phyloP scores from a whole-genome alignment of 1,140 invertebrate genomes.

The Drosophila hydei region DNA sequence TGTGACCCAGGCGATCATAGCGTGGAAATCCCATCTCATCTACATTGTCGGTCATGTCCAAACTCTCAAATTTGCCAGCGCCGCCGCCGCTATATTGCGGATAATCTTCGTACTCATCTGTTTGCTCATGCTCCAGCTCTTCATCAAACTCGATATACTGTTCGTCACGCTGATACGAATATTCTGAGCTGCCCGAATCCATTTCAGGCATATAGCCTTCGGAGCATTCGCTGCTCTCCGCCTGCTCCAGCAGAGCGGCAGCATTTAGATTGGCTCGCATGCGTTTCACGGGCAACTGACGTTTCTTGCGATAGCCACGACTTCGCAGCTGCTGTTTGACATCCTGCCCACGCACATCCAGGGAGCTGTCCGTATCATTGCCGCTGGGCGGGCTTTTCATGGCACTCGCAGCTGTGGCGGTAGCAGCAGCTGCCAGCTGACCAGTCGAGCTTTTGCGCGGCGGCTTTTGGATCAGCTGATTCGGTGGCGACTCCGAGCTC shows the following conservation, averaged over 20 bases:
- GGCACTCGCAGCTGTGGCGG: constrained; percentile 73
- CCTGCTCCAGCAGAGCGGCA: constrained; percentile 84
- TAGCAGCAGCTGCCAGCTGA: constrained; percentile 37
- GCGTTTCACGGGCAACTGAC: constrained; percentile 85
- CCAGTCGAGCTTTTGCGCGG: constrained; percentile 85
- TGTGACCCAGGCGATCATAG: constrained; percentile 86
- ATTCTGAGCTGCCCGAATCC: constrained; percentile 87
- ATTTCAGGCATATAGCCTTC: constrained; percentile 88
- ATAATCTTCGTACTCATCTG: constrained; percentile 82
- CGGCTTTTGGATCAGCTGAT: constrained; percentile 86
- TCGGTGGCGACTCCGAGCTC: constrained; percentile 88
- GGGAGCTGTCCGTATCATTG: constrained; percentile 88
- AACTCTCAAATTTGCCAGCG: constrained; percentile 85
- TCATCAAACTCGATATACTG: constrained; percentile 85
- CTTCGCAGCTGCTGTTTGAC: constrained; percentile 86
- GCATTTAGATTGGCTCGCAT: constrained; percentile 85
- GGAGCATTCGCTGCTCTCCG: constrained; percentile 87
- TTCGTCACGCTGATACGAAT: constrained; percentile 85
- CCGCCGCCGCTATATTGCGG: constrained; percentile 67
- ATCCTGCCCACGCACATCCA: constrained; percentile 87
- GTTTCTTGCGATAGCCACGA: constrained; percentile 87
- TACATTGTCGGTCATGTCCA: constrained; percentile 86
- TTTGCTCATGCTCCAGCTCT: constrained; percentile 80
- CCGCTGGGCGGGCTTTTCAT: constrained; percentile 88
- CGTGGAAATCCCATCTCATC: constrained; percentile 87